Conservation (phyloP, 2,888 invertebrate genomes). For the Nephrotoma flavescens region DNA sequence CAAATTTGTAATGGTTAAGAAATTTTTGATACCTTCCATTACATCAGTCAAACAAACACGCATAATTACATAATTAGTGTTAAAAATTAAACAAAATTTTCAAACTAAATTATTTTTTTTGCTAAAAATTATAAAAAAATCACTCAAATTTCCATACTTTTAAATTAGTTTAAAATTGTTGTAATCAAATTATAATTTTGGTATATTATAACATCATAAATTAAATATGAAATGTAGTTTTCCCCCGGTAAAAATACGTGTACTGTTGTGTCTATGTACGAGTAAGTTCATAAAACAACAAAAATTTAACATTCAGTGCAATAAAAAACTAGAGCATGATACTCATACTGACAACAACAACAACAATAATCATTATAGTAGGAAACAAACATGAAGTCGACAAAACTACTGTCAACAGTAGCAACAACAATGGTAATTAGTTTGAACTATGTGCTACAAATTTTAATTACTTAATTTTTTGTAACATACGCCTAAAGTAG, state of each 20-base stretch:
- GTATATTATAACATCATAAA: neutral
- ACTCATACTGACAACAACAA: neutral
- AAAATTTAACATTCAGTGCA: neutral
- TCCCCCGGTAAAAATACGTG: neutral
- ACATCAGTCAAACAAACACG: too few relatives aligned
- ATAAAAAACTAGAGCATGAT: neutral
- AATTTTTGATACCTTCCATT: too few relatives aligned
- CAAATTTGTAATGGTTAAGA: too few relatives aligned
- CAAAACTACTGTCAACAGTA: neutral
- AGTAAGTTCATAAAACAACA: neutral
- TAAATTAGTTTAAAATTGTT: neutral
- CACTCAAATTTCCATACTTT: neutral
- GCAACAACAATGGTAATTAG: neutral
- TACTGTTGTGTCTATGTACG: neutral
- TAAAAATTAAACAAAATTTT: neutral
- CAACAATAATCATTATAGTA: neutral
- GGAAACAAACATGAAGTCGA: neutral
- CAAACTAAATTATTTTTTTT: neutral
- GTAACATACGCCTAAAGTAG: neutral
- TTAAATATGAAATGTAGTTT: neutral
- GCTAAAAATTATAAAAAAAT: neutral
- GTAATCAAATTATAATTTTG: neutral
- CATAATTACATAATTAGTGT: neutral
- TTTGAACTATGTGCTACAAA: neutral
- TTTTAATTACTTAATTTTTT: neutral